Evolutionary conservation across 2,797 vertebrate species (phyloP).

Genomic region (Pempheris klunzingeri): DNA sequence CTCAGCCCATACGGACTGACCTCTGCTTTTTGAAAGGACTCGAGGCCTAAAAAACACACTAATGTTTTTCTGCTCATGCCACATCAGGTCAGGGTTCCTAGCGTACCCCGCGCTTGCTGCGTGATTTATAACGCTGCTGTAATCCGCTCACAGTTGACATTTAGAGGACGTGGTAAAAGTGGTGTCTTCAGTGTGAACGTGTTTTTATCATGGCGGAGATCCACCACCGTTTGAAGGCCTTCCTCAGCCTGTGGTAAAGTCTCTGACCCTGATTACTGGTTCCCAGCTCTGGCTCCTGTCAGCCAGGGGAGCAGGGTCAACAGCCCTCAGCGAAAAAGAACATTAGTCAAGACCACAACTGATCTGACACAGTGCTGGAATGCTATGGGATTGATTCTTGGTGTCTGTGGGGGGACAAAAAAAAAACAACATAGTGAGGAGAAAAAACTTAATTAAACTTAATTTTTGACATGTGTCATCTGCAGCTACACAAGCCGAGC

Average conservation of each 20-base stretch:
- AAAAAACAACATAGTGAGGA: slow-evolving; percentile 28
- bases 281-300: slow-evolving; percentile 81
- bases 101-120: slow-evolving; percentile 59
- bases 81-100: slow-evolving; percentile 70
- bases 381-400: slow-evolving; percentile 57
- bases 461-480: slow-evolving; percentile 48
- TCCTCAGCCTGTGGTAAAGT: slow-evolving; percentile 79
- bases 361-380: slow-evolving; percentile 62
- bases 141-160: slow-evolving; percentile 77
- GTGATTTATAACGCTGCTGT: slow-evolving; percentile 75
- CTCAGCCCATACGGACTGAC: slow-evolving; percentile 79
- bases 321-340: slow-evolving; percentile 71
- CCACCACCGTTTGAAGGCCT: slow-evolving; percentile 79
- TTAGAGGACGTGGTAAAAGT: slow-evolving; percentile 79
- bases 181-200: slow-evolving; percentile 71
- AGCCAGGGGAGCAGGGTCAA: slow-evolving; percentile 73
- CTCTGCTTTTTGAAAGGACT: slow-evolving; percentile 81
- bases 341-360: slow-evolving; percentile 56
- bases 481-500: slow-evolving; percentile 18
- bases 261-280: slow-evolving; percentile 80
- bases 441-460: slow-evolving; percentile 17
- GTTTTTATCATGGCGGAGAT: slow-evolving; percentile 76
- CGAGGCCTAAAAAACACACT: slow-evolving; percentile 66
- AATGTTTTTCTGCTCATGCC: slow-evolving; percentile 67
- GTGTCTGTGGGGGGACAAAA: slow-evolving; percentile 49